These are phyloP conservation scores for Zelleria hepariella DNA, from an alignment of 2,888 invertebrate genomes.

Conservation along the genomic window DNA sequence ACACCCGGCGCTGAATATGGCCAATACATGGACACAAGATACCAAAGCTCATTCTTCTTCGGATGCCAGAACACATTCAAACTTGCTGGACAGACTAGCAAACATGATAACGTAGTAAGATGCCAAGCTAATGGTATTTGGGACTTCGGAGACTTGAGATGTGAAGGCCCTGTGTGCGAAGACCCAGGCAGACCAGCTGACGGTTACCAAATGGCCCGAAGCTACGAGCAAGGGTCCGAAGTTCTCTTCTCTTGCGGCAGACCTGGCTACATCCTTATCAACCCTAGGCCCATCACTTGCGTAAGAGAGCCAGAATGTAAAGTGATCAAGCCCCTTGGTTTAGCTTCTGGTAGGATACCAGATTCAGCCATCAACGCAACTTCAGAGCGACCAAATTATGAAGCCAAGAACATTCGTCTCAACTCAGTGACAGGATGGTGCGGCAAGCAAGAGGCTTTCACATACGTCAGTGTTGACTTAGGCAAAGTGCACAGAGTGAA, in stretches of 20 bases:
- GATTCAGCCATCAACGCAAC: constrained; percentile 97
- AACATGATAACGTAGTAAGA: constrained; percentile 91
- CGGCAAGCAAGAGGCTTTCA: constrained; percentile 96
- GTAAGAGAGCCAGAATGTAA: constrained; percentile 94
- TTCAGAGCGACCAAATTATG: constrained; percentile 92
- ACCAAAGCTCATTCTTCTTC: constrained; percentile 94
- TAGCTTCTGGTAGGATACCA: constrained; percentile 92
- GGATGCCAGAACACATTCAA: constrained; percentile 97
- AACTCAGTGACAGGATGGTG: constrained; percentile 97
- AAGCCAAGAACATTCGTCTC: constrained; percentile 88
- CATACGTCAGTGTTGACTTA: constrained; percentile 95
- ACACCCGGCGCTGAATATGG: constrained; percentile 96
- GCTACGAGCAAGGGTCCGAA: constrained; percentile 91
- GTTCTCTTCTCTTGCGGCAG: constrained; percentile 91
- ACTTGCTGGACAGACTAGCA: constrained; percentile 91
- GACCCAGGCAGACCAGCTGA: constrained; percentile 96
- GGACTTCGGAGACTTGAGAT: constrained; percentile 97
- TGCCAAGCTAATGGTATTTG: constrained; percentile 95
- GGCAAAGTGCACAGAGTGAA: constrained; percentile 94
- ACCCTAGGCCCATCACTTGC: constrained; percentile 91
- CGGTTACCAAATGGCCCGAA: constrained; percentile 87
- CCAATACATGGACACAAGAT: constrained; percentile 87
- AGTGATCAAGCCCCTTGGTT: constrained; percentile 90
- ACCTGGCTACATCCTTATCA: constrained; percentile 93
- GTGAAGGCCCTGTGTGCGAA: constrained; percentile 97